Base-by-base conservation (phyloP, 1,140 invertebrate species). In the Caerostris extrusa region DNA sequence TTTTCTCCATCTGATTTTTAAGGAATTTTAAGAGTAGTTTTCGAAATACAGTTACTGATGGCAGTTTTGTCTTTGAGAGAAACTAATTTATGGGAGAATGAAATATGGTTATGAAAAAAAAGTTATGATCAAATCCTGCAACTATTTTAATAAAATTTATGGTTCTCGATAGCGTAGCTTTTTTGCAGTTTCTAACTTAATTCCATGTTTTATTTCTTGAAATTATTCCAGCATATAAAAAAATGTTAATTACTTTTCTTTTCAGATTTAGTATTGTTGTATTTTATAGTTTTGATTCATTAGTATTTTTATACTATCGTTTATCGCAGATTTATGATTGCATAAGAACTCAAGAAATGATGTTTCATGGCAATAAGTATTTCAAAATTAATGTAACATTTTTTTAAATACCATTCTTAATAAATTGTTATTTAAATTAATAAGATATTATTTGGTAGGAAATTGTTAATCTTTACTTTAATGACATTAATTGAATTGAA, bases 11-110 rank as follows among this genome's bases (percentile, higher is more conserved):
- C 53, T 3, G 89, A 69, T 12, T 53, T 71, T 77, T 81, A 5
- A 77, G 55, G 67, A 50, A 81, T 71, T 88, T 90, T 14, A 17
- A 56, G 55, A 56, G 50, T 50, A 53, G 57, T 17, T 60, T 50
- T 71, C 19, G 53, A 50, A 88, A 88, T 88, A 10, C 19, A 53
- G 86, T 88, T 88, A 88, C 57, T 64, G 86, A 34, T 88, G 34
- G 58, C 19, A 8, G 82, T 85, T 85, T 57, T 85, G 55, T 57
- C 56, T 77, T 77, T 77, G 34, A 4, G 69, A 2, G 50, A 77
- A 77, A 77, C 50, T 77, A 77, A 77, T 77, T 77, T 77, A 50
- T 50, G 50, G 5, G 5, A 4, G 19, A 12, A 77, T 77, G 69
- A 77, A 77, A 77, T 77, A 77, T 77, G 69, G 69, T 50, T 50